phyloP scores from a whole-genome alignment of 2,113 vertebrate species.

The Salvelinus fontinalis region DNA sequence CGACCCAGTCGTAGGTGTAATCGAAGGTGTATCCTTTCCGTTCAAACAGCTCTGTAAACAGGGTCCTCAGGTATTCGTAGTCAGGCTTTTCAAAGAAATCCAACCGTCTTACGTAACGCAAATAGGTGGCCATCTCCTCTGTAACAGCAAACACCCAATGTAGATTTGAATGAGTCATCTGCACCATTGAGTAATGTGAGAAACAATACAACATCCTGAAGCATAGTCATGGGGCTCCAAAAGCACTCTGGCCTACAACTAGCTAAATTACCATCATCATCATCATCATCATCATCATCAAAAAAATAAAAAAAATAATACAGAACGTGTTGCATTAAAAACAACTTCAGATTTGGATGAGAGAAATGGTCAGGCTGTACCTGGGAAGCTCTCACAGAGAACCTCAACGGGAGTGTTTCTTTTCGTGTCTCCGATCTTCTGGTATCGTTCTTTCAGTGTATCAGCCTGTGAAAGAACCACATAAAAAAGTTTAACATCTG shows the following conservation, averaged over 20 bases:
- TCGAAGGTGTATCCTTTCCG: slow-evolving; percentile 97
- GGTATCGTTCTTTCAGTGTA: slow-evolving; percentile 98
- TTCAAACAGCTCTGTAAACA: slow-evolving; percentile 97
- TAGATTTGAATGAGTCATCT: slow-evolving; percentile 1
- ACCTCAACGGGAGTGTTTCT: slow-evolving; percentile 97
- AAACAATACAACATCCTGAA: too few relatives aligned
- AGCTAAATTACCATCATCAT: too few relatives aligned
- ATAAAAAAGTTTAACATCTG: background rate
- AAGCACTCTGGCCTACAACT: too few relatives aligned
- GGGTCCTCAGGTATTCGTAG: slow-evolving; percentile 93
- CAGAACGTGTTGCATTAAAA: too few relatives aligned
- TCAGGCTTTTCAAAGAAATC: slow-evolving; percentile 99
- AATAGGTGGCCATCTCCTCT: slow-evolving; percentile 99
- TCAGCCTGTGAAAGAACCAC: slow-evolving; percentile 82
- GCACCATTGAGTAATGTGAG: too few relatives aligned
- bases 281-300: too few relatives aligned
- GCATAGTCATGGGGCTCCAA: too few relatives aligned
- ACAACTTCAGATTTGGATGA: background rate
- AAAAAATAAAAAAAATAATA: too few relatives aligned
- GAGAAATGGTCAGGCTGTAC: slow-evolving; percentile 54
- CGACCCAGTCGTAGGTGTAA: slow-evolving; percentile 97
- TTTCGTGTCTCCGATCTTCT: slow-evolving; percentile 99
- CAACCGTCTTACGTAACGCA: slow-evolving; percentile 92
- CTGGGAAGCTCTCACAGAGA: slow-evolving; percentile 99
- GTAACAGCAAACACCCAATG: slow-evolving; percentile 45